A percentile compares a stretch with the other conserved stretches of the same genome.
Evolutionary conservation across 2,113 vertebrate genomes (phyloP).

Genomic region (Sprattus sprattus): DNA sequence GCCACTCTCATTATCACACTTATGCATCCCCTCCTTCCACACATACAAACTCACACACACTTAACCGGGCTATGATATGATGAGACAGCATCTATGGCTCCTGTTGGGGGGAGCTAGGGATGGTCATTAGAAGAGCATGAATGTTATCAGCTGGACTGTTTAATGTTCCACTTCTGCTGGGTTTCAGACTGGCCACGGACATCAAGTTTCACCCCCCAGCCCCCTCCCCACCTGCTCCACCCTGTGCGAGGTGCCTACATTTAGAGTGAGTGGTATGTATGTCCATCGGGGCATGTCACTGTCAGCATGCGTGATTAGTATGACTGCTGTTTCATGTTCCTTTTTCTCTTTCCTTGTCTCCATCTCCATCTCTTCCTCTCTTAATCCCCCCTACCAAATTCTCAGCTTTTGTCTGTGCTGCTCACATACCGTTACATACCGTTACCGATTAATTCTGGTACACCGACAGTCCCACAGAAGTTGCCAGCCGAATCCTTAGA

Average conservation of each 20-base stretch:
- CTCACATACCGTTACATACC: conserved; percentile 14
- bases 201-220: neutral
- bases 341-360: neutral
- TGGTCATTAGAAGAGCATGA: neutral
- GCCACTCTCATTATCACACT: too few relatives aligned
- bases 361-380: neutral
- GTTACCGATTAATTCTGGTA: neutral
- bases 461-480: neutral
- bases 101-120: neutral
- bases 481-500: conserved; percentile 3
- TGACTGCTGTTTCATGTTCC: neutral
- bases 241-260: neutral
- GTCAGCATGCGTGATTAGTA: neutral
- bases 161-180: neutral
- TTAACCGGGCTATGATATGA: neutral
- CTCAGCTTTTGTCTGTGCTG: conserved; percentile 4
- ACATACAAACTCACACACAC: neutral
- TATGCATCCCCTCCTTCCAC: too few relatives aligned
- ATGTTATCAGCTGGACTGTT: neutral
- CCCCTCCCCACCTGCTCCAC: neutral
- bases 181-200: neutral
- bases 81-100: neutral
- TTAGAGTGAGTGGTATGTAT: neutral
- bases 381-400: neutral
- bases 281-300: neutral